Conservation (phyloP, 2,888 invertebrate species). For the Limenitis arthemis region DNA sequence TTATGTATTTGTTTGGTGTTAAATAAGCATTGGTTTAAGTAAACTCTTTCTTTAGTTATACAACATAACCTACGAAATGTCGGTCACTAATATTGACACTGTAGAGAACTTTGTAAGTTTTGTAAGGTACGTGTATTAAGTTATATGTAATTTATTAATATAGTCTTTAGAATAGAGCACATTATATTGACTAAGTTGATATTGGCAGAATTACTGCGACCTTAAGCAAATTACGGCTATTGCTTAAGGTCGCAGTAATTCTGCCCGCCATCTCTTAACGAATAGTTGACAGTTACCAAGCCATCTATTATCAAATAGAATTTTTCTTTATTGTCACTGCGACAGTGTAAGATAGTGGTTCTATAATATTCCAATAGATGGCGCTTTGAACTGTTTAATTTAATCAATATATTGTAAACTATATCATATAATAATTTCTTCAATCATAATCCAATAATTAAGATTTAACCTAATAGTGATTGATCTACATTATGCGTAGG, state of each 20-base stretch:
- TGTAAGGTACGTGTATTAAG: constrained; percentile 41
- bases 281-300: constrained; percentile 7
- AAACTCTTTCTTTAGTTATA: constrained; percentile 3
- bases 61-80: constrained; percentile 49
- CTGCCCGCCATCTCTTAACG: constrained; percentile 6
- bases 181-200: too few relatives aligned
- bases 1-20: too few relatives aligned
- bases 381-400: neutral
- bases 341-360: neutral
- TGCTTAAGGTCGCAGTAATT: too few relatives aligned
- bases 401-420: too few relatives aligned
- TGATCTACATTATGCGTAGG: too few relatives aligned
- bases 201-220: too few relatives aligned
- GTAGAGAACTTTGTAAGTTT: constrained; percentile 65
- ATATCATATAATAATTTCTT: too few relatives aligned
- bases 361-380: constrained; percentile 1
- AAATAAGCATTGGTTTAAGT: too few relatives aligned
- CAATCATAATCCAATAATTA: too few relatives aligned
- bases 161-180: neutral
- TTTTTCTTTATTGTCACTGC: neutral
- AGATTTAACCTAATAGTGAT: too few relatives aligned
- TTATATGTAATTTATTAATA: neutral
- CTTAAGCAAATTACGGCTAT: too few relatives aligned
- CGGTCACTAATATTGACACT: constrained; percentile 62
- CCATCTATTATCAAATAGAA: constrained; percentile 30